Base-by-base conservation (phyloP, 2,888 invertebrate genomes). In the Acronicta psi region DNA sequence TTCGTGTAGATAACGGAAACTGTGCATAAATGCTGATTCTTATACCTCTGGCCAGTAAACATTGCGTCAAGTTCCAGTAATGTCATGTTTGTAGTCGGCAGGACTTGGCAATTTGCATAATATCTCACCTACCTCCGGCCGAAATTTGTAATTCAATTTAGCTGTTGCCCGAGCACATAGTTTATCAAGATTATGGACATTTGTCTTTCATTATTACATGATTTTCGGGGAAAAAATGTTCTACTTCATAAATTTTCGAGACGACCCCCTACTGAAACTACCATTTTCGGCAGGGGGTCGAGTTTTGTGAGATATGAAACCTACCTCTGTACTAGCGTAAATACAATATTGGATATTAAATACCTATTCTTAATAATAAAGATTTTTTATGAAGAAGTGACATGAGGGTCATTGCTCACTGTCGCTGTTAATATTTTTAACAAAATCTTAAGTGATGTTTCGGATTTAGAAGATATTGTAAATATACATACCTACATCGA, bases 141-240 rank as follows among this genome's bases (percentile, higher is more conserved):
- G 54, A 76, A 82, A 85, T 86, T 84, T 85, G 84, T 84, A 80
- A 85, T 87, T 85, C 82, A 86, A 86, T 87, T 85, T 81, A 72
- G 83, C 75, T 77, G 75, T 64, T 75, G 76, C 76, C 73, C 74
- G 73, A 79, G 77, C 75, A 76, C 69, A 78, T 79, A 80, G 80
- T 80, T 81, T 79, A 78, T 79, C 68, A 73, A 69, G 78, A 81
- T 81, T 75, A 75, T 64, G 66, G 67, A 75, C 77, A 76, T 79
- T 79, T 74, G 73, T 78, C 75, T 75, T 70, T 74, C 73, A 76
- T 77, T 69, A 64, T 65, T 51, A 62, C 56, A 62, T 64, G 56
- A 68, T 77, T 74, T 61, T 31, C n/a, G 64, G 41, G 42, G 25
- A 23, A 73, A 67, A 51, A 65, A 63, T 52, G 43, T 59, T 55